phyloP scores from a whole-genome alignment of 2,797 vertebrate genomes.

The Atherinosoma microstoma region DNA sequence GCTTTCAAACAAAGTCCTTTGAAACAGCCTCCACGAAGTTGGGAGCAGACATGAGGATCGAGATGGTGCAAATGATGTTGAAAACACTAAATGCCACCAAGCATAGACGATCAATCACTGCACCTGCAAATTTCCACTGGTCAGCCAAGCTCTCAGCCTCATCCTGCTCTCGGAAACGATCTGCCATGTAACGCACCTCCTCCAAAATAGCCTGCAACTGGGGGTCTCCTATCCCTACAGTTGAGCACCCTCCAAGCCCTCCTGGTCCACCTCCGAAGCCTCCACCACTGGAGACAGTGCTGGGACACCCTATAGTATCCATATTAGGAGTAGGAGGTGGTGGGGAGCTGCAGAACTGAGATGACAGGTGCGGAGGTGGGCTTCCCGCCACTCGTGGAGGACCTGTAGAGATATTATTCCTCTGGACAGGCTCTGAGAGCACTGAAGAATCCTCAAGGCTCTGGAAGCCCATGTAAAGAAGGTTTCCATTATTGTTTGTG shows the following conservation, averaged over 20 bases:
- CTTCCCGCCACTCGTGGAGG: conserved; percentile 67
- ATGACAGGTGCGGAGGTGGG: conserved; percentile 79
- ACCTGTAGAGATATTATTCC: conserved; percentile 68
- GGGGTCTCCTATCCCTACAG: conserved; percentile 74
- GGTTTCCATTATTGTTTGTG: conserved; percentile 83
- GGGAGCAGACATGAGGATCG: conserved; percentile 89
- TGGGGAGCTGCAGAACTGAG: conserved; percentile 82
- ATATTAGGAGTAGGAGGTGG: conserved; percentile 71
- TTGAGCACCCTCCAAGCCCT: conserved; percentile 74
- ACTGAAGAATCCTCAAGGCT: conserved; percentile 82
- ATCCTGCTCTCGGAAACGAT: conserved; percentile 85
- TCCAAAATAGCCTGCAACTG: conserved; percentile 86
- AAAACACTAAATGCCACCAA: conserved; percentile 87
- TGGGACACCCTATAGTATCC: conserved; percentile 80
- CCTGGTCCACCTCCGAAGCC: conserved; percentile 69
- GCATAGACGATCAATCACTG: conserved; percentile 87
- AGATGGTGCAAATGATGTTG: conserved; percentile 89
- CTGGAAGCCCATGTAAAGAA: conserved; percentile 84
- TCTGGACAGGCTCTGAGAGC: conserved; percentile 73
- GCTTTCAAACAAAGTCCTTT: conserved; percentile 86
- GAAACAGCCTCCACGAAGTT: conserved; percentile 88
- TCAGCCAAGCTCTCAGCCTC: conserved; percentile 73
- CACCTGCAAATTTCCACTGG: conserved; percentile 89
- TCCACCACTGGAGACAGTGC: conserved; percentile 81
- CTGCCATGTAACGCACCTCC: conserved; percentile 86